These are phyloP conservation scores for Anableps anableps DNA, from an alignment of 2,797 vertebrate genomes.

Conservation along the genomic window DNA sequence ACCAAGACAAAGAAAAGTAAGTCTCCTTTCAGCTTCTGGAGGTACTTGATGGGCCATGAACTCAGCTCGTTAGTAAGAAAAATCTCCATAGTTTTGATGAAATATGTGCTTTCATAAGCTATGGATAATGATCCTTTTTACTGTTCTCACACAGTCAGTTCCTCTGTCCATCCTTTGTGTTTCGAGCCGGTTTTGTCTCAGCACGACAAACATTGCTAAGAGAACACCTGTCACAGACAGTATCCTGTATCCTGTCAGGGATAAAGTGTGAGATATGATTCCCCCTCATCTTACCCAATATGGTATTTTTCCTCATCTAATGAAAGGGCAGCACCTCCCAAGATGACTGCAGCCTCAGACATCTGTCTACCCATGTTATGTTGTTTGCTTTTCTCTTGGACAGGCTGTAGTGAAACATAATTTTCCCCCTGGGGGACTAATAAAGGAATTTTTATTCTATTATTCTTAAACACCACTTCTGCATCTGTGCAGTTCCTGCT, in stretches of 20 bases:
- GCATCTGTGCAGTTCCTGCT: neutral
- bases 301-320: no score
- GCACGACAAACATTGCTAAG: conserved; percentile 1
- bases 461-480: neutral
- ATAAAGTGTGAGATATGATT: no score
- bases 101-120: conserved; percentile 59
- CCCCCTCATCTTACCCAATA: no score
- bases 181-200: conserved; percentile 23
- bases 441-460: no score
- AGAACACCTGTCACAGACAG: no score
- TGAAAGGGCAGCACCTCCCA: no score
- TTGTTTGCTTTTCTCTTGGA: no score
- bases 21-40: conserved; percentile 29
- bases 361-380: no score
- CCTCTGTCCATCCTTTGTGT: conserved; percentile 10
- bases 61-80: conserved; percentile 56
- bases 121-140: conserved; percentile 53
- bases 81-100: conserved; percentile 69
- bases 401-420: no score
- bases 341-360: no score
- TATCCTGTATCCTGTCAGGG: no score
- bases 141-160: conserved; percentile 52
- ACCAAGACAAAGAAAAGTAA: neutral
- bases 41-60: conserved; percentile 40
- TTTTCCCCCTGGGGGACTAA: no score